These are phyloP conservation scores for Vimba vimba DNA, from an alignment of 2,113 vertebrate species.

Conservation along the genomic window DNA sequence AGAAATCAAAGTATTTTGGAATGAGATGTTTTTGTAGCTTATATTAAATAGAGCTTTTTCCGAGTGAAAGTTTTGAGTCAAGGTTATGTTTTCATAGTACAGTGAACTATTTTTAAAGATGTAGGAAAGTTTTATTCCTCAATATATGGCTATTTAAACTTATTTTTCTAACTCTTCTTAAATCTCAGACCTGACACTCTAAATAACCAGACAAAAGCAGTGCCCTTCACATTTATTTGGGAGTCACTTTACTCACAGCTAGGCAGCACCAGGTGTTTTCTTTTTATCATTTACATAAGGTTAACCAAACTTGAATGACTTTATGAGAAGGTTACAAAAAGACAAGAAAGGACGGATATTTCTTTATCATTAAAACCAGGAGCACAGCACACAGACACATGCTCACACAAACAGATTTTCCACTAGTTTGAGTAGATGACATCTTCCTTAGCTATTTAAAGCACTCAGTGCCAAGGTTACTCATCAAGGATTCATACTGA, in stretches of 20 bases:
- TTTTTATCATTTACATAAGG: conserved; percentile 11
- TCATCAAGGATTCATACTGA: conserved; percentile 35
- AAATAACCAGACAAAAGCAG: background rate
- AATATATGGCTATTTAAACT: background rate
- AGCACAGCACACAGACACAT: background rate
- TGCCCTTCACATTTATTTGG: background rate
- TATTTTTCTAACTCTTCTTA: background rate
- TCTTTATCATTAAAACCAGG: background rate
- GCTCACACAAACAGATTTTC: conserved; percentile 19
- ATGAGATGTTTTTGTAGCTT: background rate
- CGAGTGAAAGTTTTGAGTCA: background rate
- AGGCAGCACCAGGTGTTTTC: background rate
- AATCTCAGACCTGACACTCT: background rate
- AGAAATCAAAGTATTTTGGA: background rate
- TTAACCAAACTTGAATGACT: conserved; percentile 6
- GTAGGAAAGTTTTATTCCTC: background rate
- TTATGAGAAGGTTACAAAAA: conserved; percentile 15
- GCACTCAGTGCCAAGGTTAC: conserved; percentile 36
- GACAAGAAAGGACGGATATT: background rate
- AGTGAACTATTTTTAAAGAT: background rate
- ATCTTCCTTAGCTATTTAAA: conserved; percentile 39
- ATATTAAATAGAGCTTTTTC: background rate
- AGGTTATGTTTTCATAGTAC: background rate
- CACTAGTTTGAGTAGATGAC: conserved; percentile 17
- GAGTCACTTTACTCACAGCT: background rate